phyloP scores from a whole-genome alignment of 2,113 vertebrate genomes.

The Rhodinocichla rosea region DNA sequence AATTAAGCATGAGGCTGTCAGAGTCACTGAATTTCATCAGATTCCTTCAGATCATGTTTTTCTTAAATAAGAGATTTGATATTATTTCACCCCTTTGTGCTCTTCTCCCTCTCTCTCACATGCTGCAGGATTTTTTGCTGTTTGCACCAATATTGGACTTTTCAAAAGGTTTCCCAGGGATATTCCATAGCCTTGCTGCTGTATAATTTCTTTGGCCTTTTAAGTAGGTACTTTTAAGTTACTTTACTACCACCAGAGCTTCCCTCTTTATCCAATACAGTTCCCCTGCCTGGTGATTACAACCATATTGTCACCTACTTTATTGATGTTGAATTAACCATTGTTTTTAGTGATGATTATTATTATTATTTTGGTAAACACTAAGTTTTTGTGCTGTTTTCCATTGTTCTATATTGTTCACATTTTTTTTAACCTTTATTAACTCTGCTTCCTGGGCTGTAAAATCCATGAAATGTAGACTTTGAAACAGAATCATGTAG shows the following conservation, averaged over 20 bases:
- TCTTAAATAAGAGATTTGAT: background rate
- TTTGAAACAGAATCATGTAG: background rate
- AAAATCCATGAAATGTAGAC: background rate
- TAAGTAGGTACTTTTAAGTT: background rate
- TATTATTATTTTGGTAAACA: background rate
- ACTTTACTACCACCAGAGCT: background rate
- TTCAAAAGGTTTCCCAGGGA: background rate
- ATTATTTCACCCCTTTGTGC: background rate
- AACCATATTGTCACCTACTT: background rate
- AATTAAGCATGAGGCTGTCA: background rate
- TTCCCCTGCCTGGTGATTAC: background rate
- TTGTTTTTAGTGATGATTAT: background rate
- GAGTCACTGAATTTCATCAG: background rate
- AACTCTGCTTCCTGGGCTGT: background rate
- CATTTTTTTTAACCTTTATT: background rate
- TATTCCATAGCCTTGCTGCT: background rate
- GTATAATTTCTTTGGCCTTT: background rate
- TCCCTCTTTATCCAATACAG: background rate
- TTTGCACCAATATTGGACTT: background rate
- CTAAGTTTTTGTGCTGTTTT: background rate
- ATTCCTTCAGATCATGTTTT: background rate
- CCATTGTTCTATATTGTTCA: background rate
- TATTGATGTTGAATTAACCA: background rate
- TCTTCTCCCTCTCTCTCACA: background rate
- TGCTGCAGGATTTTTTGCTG: background rate